Evolutionary conservation across 1,140 invertebrate genomes (phyloP).

Genomic region (Manduca sexta): DNA sequence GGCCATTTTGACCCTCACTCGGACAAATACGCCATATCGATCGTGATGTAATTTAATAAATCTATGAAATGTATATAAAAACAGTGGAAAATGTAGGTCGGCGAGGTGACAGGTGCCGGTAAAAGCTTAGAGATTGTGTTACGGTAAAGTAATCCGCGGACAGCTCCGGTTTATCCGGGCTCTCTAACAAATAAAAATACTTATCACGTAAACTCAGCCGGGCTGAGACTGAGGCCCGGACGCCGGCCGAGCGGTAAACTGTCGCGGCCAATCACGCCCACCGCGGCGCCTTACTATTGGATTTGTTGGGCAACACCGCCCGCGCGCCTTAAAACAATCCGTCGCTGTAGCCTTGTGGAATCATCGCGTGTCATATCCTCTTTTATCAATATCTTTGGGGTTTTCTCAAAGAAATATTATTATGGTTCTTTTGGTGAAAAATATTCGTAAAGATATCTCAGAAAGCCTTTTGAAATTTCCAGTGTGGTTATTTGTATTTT

Average conservation of each 20-base stretch:
- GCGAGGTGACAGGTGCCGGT: constrained; percentile 33
- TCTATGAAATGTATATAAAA: constrained; percentile 1
- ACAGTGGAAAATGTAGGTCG: not conserved
- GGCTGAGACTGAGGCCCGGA: not conserved
- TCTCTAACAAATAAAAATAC: constrained; percentile 41
- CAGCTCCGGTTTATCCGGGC: constrained; percentile 30
- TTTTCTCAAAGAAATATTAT: no score
- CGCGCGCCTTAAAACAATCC: no score
- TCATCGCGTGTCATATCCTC: no score
- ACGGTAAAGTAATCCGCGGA: constrained; percentile 19
- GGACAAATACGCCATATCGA: constrained; percentile 13
- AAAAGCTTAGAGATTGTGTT: constrained; percentile 31
- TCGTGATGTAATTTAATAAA: constrained; percentile 2
- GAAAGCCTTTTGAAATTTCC: no score
- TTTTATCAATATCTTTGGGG: no score
- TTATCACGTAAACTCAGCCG: constrained; percentile 41
- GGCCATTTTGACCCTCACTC: constrained; percentile 25
- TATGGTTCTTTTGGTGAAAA: no score
- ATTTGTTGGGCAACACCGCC: constrained; percentile 17
- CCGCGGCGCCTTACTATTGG: constrained; percentile 13
- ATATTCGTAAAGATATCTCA: no score
- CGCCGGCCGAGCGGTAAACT: constrained; percentile 10
- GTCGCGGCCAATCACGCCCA: constrained; percentile 24
- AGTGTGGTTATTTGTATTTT: no score
- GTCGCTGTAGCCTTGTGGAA: no score